Percentiles rank a stretch among this genome's conserved stretches.
These are phyloP conservation scores for Agonopterix subpropinquella DNA, from an alignment of 2,888 invertebrate species.

Conservation along the genomic window DNA sequence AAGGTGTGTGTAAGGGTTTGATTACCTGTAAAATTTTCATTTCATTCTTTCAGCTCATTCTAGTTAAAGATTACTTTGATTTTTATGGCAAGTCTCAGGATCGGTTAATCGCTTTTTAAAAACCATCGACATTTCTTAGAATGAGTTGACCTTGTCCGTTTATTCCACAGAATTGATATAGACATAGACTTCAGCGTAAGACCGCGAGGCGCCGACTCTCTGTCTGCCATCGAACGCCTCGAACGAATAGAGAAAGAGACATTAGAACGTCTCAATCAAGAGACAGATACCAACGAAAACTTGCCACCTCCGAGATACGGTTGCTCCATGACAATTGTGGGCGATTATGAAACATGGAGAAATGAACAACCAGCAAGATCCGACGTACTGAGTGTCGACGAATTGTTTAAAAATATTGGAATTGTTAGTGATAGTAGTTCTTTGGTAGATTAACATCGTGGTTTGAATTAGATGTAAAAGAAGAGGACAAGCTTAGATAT, in stretches of 20 bases:
- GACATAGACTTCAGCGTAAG: constrained; percentile 50
- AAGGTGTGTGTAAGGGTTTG: no score
- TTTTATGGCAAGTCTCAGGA: no score
- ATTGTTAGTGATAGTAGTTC: neutral
- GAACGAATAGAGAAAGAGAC: constrained; percentile 64
- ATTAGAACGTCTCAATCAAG: constrained; percentile 34
- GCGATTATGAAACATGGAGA: constrained; percentile 31
- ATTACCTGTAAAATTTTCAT: no score
- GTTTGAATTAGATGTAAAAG: neutral
- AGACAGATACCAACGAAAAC: constrained; percentile 4
- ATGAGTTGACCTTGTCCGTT: no score
- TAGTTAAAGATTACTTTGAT: no score
- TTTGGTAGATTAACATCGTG: neutral
- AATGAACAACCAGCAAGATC: constrained; percentile 3
- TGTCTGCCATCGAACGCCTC: constrained; percentile 51
- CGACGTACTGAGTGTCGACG: constrained; percentile 8
- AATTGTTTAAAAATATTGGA: constrained; percentile 1
- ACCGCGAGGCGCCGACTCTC: constrained; percentile 39
- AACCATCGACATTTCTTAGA: no score
- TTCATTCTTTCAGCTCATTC: no score
- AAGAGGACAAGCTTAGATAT: no score
- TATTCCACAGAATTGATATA: constrained; percentile 51
- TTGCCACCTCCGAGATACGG: neutral
- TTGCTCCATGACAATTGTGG: constrained; percentile 20
- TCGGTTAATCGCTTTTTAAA: no score